phyloP scores from a whole-genome alignment of 2,797 vertebrate species.

The Sitta carolinensis region DNA sequence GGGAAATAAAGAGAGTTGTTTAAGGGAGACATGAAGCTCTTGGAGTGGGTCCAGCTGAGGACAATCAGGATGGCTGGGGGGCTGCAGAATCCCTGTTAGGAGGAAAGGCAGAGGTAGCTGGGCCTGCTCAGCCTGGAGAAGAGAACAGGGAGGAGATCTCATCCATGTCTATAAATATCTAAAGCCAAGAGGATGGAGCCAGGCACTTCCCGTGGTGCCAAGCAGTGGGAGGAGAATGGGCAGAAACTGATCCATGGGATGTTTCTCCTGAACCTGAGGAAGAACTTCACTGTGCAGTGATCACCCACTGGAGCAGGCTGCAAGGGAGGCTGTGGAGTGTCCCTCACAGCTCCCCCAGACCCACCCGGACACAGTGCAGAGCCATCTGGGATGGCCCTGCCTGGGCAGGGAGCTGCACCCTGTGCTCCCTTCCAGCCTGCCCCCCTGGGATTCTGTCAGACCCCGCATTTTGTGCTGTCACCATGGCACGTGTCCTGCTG shows the following conservation, averaged over 20 bases:
- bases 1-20: neutral
- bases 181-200: neutral
- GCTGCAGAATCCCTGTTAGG: neutral
- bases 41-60: neutral
- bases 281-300: neutral
- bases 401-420: neutral
- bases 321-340: neutral
- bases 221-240: neutral
- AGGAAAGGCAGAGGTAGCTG: neutral
- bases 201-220: too few relatives aligned
- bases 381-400: neutral
- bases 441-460: neutral
- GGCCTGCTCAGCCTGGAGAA: neutral
- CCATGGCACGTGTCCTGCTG: neutral
- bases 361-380: neutral
- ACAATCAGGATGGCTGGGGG: neutral
- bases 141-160: neutral
- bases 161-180: neutral
- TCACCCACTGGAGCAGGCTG: fast-evolving
- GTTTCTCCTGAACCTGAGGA: neutral
- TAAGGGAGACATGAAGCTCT: neutral
- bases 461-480: neutral
- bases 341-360: neutral
- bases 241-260: neutral
- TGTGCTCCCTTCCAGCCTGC: neutral